Conservation (phyloP, 2,888 invertebrate species). For the Noctua janthe region DNA sequence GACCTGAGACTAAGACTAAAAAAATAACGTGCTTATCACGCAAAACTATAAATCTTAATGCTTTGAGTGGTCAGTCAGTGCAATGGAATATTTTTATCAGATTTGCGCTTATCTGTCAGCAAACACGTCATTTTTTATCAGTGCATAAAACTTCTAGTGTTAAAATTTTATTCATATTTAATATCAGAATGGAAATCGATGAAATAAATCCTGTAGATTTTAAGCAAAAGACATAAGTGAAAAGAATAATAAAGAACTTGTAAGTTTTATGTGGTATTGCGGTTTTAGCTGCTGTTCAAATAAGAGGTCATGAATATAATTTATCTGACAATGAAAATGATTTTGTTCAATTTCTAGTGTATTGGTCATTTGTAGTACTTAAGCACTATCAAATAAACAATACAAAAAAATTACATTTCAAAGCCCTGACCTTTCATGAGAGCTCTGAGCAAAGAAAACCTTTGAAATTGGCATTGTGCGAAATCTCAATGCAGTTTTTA, state of each 20-base stretch:
- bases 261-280: background rate
- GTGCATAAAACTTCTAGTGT: slow-evolving; percentile 25
- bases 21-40: background rate
- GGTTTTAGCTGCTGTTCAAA: background rate
- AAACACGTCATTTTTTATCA: slow-evolving; percentile 50
- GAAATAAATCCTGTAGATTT: background rate
- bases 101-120: slow-evolving; percentile 41
- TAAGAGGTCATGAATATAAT: background rate
- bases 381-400: background rate
- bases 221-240: background rate
- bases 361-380: background rate
- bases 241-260: background rate
- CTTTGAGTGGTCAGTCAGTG: slow-evolving; percentile 28
- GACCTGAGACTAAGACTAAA: background rate
- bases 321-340: background rate
- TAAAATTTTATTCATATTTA: slow-evolving; percentile 6
- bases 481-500: slow-evolving; percentile 29
- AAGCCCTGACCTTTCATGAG: slow-evolving; percentile 50
- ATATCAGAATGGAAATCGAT: background rate
- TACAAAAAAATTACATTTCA: background rate
- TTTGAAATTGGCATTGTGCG: slow-evolving; percentile 19
- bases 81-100: slow-evolving; percentile 44
- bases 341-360: background rate
- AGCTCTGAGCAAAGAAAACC: slow-evolving; percentile 27
- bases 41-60: slow-evolving; percentile 9